Conservation (phyloP, 2,888 invertebrate genomes). For the Drosophila macrospina region DNA sequence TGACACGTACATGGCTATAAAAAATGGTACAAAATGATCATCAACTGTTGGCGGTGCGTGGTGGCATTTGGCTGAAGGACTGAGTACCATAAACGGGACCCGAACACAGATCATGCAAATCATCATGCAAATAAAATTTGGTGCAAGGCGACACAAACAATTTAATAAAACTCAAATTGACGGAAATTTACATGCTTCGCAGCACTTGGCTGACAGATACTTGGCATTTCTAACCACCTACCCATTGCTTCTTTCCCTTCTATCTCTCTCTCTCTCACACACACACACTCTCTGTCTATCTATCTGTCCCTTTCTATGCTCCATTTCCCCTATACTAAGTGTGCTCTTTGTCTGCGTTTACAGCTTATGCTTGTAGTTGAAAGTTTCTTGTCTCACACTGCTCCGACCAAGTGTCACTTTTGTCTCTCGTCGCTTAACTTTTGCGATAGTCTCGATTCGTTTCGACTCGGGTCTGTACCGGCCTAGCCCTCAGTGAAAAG, state of each 20-base stretch:
- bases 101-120: conserved; percentile 69
- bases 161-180: conserved; percentile 79
- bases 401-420: conserved; percentile 22
- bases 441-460: conserved; percentile 46
- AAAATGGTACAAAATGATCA: conserved; percentile 56
- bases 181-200: conserved; percentile 74
- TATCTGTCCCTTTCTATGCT: not conserved
- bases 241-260: not conserved
- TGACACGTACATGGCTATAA: conserved; percentile 47
- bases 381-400: conserved; percentile 29
- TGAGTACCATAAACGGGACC: conserved; percentile 28
- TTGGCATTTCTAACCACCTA: conserved; percentile 41
- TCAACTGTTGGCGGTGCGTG: conserved; percentile 29
- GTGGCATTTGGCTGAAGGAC: conserved; percentile 32
- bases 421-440: conserved; percentile 63
- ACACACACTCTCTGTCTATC: not conserved
- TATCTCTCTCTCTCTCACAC: not conserved
- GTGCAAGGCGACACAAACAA: conserved; percentile 72
- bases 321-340: conserved; percentile 26
- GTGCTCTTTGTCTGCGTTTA: conserved; percentile 71
- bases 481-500: conserved; percentile 15
- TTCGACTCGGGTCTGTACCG: conserved; percentile 11
- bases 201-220: conserved; percentile 57
- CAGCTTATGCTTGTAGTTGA: conserved; percentile 42
- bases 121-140: conserved; percentile 75